Conservation (phyloP, 2,797 vertebrate genomes). For the Rousettus madagascariensis region DNA sequence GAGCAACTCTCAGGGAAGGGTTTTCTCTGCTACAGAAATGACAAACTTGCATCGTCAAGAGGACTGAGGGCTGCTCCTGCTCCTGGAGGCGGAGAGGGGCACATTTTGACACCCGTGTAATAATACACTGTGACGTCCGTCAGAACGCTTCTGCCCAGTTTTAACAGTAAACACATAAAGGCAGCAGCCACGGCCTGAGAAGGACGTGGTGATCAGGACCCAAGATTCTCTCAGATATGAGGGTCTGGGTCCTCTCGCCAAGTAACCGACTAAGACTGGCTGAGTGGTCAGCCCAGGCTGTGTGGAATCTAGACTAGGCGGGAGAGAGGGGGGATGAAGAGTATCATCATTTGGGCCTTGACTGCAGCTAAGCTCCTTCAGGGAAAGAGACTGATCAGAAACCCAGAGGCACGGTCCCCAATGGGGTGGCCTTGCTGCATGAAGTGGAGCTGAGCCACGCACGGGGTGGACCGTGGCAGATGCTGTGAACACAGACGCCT, state of each 20-base stretch:
- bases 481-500: accelerated
- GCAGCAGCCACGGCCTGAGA: background rate
- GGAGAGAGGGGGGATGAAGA: background rate
- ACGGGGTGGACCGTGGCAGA: background rate
- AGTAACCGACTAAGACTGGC: background rate
- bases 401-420: too few species aligned
- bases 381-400: background rate
- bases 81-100: background rate
- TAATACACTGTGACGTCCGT: background rate
- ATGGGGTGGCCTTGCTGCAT: background rate
- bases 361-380: background rate
- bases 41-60: background rate
- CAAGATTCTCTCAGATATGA: background rate
- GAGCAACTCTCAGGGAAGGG: background rate
- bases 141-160: background rate
- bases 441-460: background rate
- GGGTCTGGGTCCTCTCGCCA: background rate
- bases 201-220: background rate
- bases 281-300: background rate
- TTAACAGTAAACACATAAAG: background rate
- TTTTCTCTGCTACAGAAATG: too few species aligned
- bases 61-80: background rate
- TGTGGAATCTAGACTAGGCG: background rate
- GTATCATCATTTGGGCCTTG: background rate
- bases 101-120: too few species aligned